Percentiles rank a stretch among this genome's conserved stretches.
phyloP scores from a whole-genome alignment of 1,140 invertebrate species.

The Apolygus lucorum region DNA sequence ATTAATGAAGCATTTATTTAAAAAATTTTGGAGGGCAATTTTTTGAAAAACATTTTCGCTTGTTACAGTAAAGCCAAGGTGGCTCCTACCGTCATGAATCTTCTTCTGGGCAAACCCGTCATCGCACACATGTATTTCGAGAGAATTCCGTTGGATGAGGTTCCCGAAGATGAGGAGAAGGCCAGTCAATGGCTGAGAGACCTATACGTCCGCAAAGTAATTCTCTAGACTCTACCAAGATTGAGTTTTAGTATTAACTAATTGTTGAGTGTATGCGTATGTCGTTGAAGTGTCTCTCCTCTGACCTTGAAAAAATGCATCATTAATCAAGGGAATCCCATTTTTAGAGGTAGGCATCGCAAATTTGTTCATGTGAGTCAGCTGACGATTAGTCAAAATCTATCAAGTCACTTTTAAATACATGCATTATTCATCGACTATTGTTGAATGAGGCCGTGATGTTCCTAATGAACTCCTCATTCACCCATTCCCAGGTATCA shows the following conservation, averaged over 20 bases:
- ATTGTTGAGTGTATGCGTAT: too few species aligned
- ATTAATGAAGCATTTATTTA: background rate
- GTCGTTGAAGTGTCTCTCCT: too few species aligned
- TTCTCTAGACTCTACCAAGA: background rate
- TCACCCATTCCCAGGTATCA: too few species aligned
- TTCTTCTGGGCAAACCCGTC: constrained; percentile 68
- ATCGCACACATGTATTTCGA: constrained; percentile 69
- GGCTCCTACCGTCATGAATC: constrained; percentile 67
- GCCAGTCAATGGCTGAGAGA: constrained; percentile 73
- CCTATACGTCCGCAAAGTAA: constrained; percentile 61
- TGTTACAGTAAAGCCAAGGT: constrained; percentile 37
- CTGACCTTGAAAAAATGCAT: too few species aligned
- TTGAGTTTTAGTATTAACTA: too few species aligned
- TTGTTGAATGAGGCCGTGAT: too few species aligned
- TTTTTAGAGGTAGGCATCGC: too few species aligned
- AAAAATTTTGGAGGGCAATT: background rate
- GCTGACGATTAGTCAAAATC: too few species aligned
- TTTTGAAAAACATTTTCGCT: constrained; percentile 13
- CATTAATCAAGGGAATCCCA: background rate
- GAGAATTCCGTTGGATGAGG: constrained; percentile 66
- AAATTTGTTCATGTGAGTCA: too few species aligned
- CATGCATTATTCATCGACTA: too few species aligned
- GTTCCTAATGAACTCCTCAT: too few species aligned
- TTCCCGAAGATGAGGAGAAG: constrained; percentile 70
- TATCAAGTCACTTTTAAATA: too few species aligned